phyloP scores from a whole-genome alignment of 2,113 vertebrate species.

The Rhodinocichla rosea region DNA sequence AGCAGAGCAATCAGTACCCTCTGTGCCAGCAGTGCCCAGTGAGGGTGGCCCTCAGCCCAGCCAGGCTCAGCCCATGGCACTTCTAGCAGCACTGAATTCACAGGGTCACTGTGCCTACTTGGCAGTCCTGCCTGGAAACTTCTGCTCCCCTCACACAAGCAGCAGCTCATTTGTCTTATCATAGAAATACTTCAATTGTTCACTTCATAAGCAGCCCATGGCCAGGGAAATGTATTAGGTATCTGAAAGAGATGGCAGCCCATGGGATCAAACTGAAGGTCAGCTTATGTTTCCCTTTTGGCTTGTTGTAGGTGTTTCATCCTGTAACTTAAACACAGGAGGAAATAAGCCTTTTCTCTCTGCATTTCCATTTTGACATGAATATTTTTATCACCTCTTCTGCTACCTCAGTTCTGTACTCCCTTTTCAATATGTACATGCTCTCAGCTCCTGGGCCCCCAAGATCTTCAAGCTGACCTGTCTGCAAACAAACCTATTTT shows the following conservation, averaged over 20 bases:
- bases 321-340: background rate
- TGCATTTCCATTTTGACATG: background rate
- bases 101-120: background rate
- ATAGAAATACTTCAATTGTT: background rate
- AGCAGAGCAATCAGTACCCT: background rate
- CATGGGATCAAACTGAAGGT: background rate
- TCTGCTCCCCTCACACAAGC: background rate
- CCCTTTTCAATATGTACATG: background rate
- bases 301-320: background rate
- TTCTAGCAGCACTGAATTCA: background rate
- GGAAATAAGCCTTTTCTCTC: background rate
- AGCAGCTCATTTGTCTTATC: background rate
- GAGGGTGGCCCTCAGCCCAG: background rate
- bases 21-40: fast-evolving
- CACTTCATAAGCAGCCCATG: fast-evolving
- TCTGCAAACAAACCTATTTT: background rate
- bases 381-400: background rate
- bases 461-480: background rate
- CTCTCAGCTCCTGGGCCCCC: background rate
- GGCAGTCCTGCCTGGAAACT: background rate
- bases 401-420: background rate
- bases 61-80: background rate
- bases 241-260: background rate
- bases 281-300: background rate
- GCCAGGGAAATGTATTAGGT: background rate